phyloP scores from a whole-genome alignment of 2,113 vertebrate genomes.

The Stegastes partitus region DNA sequence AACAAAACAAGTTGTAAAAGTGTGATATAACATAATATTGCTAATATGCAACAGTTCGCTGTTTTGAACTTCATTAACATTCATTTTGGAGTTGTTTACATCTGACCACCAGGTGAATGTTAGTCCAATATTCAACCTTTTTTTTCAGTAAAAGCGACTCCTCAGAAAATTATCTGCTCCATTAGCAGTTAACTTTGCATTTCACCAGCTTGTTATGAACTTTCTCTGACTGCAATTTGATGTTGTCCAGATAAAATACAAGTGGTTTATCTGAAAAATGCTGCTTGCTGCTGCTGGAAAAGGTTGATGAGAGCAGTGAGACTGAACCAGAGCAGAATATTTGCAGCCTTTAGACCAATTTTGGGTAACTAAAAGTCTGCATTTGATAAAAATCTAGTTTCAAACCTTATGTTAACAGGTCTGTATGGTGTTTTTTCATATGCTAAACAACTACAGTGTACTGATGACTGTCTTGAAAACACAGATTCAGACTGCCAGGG shows the following conservation, averaged over 20 bases:
- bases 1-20: background rate
- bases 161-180: background rate
- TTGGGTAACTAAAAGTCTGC: too few relatives aligned
- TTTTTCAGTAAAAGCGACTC: background rate
- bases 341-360: background rate
- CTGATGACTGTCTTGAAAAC: too few relatives aligned
- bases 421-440: too few relatives aligned
- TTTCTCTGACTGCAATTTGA: background rate
- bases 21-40: background rate
- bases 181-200: background rate
- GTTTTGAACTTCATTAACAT: background rate
- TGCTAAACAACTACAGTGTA: too few relatives aligned
- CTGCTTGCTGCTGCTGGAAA: background rate
- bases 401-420: too few relatives aligned
- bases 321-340: background rate
- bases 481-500: too few relatives aligned
- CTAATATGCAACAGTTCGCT: background rate
- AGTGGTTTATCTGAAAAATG: too few relatives aligned
- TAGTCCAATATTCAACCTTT: background rate
- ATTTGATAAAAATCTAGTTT: too few relatives aligned
- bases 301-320: background rate
- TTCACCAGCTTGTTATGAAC: slow-evolving; percentile 1
- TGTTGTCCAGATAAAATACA: slow-evolving; percentile 8
- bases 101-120: background rate
- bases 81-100: slow-evolving; percentile 1